Base-by-base conservation (phyloP, 1,140 invertebrate species). In the Cotesia glomerata region DNA sequence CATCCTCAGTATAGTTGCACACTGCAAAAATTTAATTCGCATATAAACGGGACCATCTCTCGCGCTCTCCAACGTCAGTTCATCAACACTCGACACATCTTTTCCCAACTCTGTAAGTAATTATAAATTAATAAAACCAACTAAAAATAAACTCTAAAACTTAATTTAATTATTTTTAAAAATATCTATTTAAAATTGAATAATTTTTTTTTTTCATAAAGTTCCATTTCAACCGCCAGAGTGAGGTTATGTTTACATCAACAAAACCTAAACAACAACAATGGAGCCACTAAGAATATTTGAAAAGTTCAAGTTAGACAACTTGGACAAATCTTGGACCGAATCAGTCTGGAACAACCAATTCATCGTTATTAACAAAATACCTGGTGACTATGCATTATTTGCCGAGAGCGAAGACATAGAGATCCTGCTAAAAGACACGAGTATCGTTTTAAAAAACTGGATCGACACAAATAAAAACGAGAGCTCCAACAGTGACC, bases 11-110 rank as follows among this genome's bases (percentile, higher is more conserved):
- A 86, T 85, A 9, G 88, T 85, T 32, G 79, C 81, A 75, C 88
- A 88, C 79, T 90, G 89, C 73, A 90, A 79, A 51, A 75, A 71
- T 69, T 85, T 84, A 69, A 90, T 87, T 78, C 89, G 84, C 9
- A 76, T 69, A 72, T 82, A 77, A 74, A 80, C 77, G 64, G 86
- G 69, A 65, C 80, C 74, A 76, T 83, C 74, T 71, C 77, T 70
- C 13, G 73, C 59, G 14, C 58, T 72, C 65, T 79, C 63, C 72
- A 79, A 26, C 39, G 77, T 78, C 7, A 82, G 69, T 69, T 85
- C 80, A 11, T 85, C 81, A 16, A 79, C 65, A 11, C 74, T 62
- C 13, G 66, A 58, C 4, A 82, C 74, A 63, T 78, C 78, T 73
- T 81, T 82, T 66, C 79, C 79, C 73, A 87, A 78, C 49, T 85